phyloP scores from a whole-genome alignment of 2,113 vertebrate genomes.

The Protobothrops flavoviridis region DNA sequence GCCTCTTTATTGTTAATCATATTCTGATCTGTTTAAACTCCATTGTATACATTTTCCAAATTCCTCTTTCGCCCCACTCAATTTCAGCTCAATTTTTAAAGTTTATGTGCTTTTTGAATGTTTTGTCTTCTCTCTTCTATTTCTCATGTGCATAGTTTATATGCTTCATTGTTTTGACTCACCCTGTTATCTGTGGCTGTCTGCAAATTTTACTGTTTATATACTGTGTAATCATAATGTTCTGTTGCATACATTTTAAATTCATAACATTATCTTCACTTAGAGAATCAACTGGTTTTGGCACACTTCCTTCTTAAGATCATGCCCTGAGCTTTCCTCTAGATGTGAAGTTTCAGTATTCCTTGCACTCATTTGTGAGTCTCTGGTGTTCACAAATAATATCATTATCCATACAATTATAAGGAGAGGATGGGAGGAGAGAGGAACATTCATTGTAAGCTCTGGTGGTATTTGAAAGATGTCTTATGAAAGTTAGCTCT shows the following conservation, averaged over 20 bases:
- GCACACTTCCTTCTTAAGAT: neutral
- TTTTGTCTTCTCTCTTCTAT: neutral
- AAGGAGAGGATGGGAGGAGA: neutral
- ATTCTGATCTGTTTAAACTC: neutral
- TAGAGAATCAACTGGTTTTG: neutral
- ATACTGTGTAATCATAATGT: neutral
- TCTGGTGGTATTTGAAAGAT: neutral
- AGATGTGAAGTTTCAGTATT: neutral
- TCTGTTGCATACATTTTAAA: neutral
- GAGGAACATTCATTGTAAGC: neutral
- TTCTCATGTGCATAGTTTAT: neutral
- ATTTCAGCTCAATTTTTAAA: neutral
- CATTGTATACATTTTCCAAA: neutral
- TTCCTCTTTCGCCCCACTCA: neutral
- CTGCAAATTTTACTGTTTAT: neutral
- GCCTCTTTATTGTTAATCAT: neutral
- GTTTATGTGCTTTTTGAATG: neutral
- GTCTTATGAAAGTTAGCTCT: neutral
- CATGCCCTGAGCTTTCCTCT: neutral
- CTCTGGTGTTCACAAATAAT: neutral
- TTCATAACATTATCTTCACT: neutral
- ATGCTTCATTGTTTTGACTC: neutral
- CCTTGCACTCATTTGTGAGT: neutral
- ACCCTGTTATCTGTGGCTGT: neutral
- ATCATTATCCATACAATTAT: neutral